A percentile compares a stretch with the other conserved stretches of the same genome.
Evolutionary conservation across 2,113 vertebrate genomes (phyloP).

Genomic region (Tenebrosternarchus preto): DNA sequence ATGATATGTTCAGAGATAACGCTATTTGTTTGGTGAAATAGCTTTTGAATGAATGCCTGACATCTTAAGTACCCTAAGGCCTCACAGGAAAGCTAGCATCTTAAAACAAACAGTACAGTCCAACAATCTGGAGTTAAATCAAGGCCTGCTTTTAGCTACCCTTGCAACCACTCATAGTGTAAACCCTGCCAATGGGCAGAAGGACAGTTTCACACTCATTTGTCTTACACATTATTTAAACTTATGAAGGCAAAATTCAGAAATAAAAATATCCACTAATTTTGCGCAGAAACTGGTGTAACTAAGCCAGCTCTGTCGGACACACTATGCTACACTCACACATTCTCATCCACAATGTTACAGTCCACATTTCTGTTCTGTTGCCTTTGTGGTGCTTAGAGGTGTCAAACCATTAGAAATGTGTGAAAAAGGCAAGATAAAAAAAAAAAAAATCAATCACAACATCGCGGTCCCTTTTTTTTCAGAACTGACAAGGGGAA

Average conservation of each 20-base stretch:
- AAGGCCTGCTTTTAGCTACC: not conserved
- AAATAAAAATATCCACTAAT: constrained; percentile 3
- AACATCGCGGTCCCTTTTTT: not conserved
- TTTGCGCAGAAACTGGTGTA: not conserved
- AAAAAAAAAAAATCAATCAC: constrained; percentile 6
- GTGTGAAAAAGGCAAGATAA: constrained; percentile 19
- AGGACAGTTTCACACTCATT: constrained; percentile 7
- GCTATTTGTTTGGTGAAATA: not conserved
- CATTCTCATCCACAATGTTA: constrained; percentile 16
- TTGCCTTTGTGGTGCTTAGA: not conserved
- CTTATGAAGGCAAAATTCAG: not conserved
- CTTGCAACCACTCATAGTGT: constrained; percentile 10
- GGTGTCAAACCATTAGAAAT: constrained; percentile 43
- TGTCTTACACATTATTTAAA: not conserved
- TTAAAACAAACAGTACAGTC: not conserved
- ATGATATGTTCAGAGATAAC: not conserved
- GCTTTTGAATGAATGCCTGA: not conserved
- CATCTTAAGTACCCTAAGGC: not conserved
- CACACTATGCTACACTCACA: not conserved
- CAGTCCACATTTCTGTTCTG: constrained; percentile 1
- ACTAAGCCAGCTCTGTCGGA: not conserved
- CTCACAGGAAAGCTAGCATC: not conserved
- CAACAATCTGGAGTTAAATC: not conserved
- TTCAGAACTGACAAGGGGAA: not conserved
- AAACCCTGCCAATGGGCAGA: constrained; percentile 1